These are phyloP conservation scores for Helarctos malayanus DNA, from an alignment of 2,797 vertebrate genomes.

Conservation along the genomic window DNA sequence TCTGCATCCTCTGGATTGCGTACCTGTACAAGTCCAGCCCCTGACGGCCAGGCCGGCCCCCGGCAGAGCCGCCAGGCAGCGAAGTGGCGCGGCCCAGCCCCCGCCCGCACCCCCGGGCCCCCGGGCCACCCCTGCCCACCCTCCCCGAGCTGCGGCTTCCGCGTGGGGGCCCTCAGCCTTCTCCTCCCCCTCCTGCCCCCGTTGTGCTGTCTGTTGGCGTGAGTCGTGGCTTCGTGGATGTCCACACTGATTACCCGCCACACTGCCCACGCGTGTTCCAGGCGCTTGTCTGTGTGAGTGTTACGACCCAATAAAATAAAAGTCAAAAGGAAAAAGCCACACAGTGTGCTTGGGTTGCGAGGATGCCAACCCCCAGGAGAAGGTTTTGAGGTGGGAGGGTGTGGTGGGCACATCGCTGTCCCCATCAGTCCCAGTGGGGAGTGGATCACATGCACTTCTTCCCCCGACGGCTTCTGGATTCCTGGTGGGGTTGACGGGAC, in stretches of 20 bases:
- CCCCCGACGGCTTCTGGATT: not conserved
- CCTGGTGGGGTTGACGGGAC: not conserved
- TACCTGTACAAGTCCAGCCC: slow-evolving; percentile 4
- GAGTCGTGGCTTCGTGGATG: not conserved
- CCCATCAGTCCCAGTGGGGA: not conserved
- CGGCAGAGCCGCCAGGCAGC: fast-evolving
- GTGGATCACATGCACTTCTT: no score
- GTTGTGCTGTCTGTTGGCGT: not conserved
- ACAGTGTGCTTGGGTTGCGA: fast-evolving
- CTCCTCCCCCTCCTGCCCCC: fast-evolving
- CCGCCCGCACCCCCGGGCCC: not conserved
- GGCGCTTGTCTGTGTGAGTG: not conserved
- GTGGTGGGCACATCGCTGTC: not conserved
- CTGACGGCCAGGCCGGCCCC: not conserved
- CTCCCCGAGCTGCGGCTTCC: not conserved
- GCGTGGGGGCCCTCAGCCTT: not conserved
- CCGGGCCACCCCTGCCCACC: not conserved
- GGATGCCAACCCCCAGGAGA: not conserved
- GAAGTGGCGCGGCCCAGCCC: no score
- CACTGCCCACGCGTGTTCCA: not conserved
- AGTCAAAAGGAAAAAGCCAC: not conserved
- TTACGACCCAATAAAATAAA: not conserved
- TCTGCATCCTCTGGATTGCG: slow-evolving; percentile 33
- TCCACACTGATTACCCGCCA: fast-evolving
- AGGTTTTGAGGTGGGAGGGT: not conserved